Evolutionary conservation across 2,888 invertebrate genomes (phyloP).

Genomic region (Cerastis leucographa): DNA sequence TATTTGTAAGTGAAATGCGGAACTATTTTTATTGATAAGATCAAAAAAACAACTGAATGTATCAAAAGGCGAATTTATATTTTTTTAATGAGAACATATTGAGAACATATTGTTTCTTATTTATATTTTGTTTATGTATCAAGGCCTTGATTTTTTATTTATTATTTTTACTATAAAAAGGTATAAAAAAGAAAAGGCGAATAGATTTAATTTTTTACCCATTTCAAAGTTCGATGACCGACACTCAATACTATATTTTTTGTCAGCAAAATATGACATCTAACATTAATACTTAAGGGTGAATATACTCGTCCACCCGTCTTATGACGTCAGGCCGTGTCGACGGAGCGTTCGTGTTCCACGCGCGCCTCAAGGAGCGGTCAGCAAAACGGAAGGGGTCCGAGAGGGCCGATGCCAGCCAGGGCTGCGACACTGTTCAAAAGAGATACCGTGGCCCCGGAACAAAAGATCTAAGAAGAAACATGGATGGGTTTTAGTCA

Average conservation of each 20-base stretch:
- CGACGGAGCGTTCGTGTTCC: too few species aligned
- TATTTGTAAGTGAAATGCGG: conserved; percentile 11
- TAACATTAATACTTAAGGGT: background rate
- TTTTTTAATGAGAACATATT: background rate
- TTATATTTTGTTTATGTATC: background rate
- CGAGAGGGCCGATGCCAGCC: too few species aligned
- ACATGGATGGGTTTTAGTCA: too few species aligned
- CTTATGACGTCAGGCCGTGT: too few species aligned
- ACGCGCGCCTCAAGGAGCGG: too few species aligned
- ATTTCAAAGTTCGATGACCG: background rate
- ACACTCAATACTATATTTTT: background rate
- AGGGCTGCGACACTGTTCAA: too few species aligned
- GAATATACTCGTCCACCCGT: background rate
- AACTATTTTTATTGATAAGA: conserved; percentile 13
- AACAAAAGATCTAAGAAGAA: too few species aligned
- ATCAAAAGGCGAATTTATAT: background rate
- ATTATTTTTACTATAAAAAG: background rate
- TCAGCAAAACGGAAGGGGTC: too few species aligned
- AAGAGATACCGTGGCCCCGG: too few species aligned
- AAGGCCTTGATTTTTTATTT: background rate
- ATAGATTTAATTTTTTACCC: background rate
- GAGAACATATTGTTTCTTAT: background rate
- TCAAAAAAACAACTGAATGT: conserved; percentile 6
- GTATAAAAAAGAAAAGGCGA: background rate
- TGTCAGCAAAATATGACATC: background rate